A percentile compares a stretch with the other conserved stretches of the same genome.
Conservation (phyloP, 2,113 vertebrate genomes). For the Microtus richardsoni region DNA sequence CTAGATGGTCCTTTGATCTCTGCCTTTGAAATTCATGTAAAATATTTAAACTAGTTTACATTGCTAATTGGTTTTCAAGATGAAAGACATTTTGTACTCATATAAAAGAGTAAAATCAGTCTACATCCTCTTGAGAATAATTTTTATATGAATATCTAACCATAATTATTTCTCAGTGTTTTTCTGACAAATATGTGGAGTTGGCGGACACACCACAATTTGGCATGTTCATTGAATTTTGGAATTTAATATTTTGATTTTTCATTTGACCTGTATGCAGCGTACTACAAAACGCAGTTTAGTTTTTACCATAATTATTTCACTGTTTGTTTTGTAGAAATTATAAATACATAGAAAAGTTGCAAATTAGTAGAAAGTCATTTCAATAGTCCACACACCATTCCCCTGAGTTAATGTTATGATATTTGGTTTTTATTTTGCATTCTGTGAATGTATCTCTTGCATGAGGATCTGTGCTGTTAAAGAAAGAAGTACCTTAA, state of each 20-base stretch:
- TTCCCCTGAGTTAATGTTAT: neutral
- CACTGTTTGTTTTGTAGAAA: constrained; percentile 15
- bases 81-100: constrained; percentile 42
- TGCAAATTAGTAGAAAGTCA: neutral
- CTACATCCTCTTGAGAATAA: neutral
- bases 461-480: neutral
- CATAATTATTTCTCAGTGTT: constrained; percentile 27
- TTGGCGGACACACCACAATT: neutral
- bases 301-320: neutral
- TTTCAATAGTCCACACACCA: fast-evolving
- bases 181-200: neutral
- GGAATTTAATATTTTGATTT: neutral
- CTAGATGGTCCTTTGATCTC: constrained; percentile 26
- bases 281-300: neutral
- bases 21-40: constrained; percentile 52
- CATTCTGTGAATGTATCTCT: neutral
- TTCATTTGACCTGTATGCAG: neutral
- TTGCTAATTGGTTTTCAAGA: constrained; percentile 56
- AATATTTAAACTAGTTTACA: constrained; percentile 57
- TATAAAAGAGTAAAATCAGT: constrained; percentile 39
- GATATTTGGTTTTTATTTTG: neutral
- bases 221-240: neutral
- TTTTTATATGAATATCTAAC: neutral
- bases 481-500: neutral
- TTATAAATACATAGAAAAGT: neutral